Conservation (phyloP, 2,113 vertebrate species). For the cattle (Bos taurus) region ARS-UCD2.0 NC_037333.1:46019001-46019500, state of each 20-base stretch:
- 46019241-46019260: background rate
- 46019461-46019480: background rate
- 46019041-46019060: background rate
- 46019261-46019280: background rate
- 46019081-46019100: background rate
- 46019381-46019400: background rate
- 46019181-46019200: background rate
- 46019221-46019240: background rate
- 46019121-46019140: background rate
- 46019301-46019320: background rate
- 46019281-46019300: too few relatives aligned
- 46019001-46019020: background rate
- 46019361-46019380: background rate
- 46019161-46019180: background rate
- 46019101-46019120: background rate
- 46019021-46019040: background rate
- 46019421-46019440: background rate
- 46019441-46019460: background rate
- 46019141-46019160: background rate
- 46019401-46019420: background rate
- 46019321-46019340: background rate
- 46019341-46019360: background rate
- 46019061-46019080: background rate
- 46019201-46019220: background rate
- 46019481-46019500: background rate